A percentile compares a stretch with the other conserved stretches of the same genome.
Conservation (phyloP, 2,888 invertebrate genomes). For the Agrilus biguttatus region DNA sequence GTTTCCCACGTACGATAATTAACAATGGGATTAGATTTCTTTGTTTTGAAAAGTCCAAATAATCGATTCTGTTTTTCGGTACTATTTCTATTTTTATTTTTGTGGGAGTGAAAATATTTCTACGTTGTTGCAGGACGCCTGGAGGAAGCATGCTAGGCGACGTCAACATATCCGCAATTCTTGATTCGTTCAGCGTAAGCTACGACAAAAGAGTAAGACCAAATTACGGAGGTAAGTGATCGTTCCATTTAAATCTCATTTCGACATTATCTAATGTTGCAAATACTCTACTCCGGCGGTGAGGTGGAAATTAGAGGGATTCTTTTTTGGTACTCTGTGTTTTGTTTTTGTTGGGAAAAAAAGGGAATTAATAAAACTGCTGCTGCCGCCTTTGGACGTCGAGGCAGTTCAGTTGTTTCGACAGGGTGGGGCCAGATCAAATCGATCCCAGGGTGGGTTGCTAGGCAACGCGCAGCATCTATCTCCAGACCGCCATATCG, state of each 20-base stretch:
- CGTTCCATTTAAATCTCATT: too few relatives aligned
- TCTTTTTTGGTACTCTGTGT: neutral
- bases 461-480: slow-evolving; percentile 25
- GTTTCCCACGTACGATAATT: too few relatives aligned
- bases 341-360: slow-evolving; percentile 3
- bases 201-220: slow-evolving; percentile 99
- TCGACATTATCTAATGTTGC: too few relatives aligned
- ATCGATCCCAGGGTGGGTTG: slow-evolving; percentile 30
- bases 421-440: slow-evolving; percentile 32
- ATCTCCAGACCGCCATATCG: slow-evolving; percentile 30
- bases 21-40: too few relatives aligned
- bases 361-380: slow-evolving; percentile 13
- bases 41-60: too few relatives aligned
- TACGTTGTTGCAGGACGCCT: slow-evolving; percentile 42
- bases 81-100: too few relatives aligned
- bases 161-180: slow-evolving; percentile 88
- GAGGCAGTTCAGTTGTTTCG: slow-evolving; percentile 20
- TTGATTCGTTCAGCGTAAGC: slow-evolving; percentile 91
- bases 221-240: slow-evolving; percentile 86
- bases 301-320: neutral
- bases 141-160: slow-evolving; percentile 80
- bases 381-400: slow-evolving; percentile 11
- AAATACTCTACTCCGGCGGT: neutral
- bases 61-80: too few relatives aligned
- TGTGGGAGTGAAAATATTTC: too few relatives aligned